Conservation (phyloP, 2,797 vertebrate species). For the Pantherophis alleghaniensis region DNA sequence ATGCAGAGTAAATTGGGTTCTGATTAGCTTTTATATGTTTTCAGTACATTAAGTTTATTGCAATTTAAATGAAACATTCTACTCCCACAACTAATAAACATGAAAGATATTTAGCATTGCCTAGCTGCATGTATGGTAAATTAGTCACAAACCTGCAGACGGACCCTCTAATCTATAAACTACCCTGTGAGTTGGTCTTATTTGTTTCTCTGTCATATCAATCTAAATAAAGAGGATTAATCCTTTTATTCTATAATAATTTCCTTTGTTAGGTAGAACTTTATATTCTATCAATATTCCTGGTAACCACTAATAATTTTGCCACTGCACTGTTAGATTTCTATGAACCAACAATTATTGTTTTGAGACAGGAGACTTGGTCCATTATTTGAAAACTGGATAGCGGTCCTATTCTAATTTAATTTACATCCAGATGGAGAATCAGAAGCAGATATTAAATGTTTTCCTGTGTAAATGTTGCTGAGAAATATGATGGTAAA, state of each 20-base stretch:
- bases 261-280: neutral
- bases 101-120: constrained; percentile 31
- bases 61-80: constrained; percentile 49
- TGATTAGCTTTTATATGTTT: constrained; percentile 31
- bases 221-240: constrained; percentile 9
- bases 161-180: constrained; percentile 21
- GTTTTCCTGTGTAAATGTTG: neutral
- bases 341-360: neutral
- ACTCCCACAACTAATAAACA: constrained; percentile 45
- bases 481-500: neutral
- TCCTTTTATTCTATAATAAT: neutral
- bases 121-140: constrained; percentile 30
- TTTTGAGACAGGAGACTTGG: neutral
- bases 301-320: neutral
- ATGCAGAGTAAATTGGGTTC: constrained; percentile 27
- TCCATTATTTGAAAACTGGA: neutral
- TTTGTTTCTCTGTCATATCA: constrained; percentile 31
- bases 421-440: neutral
- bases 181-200: constrained; percentile 31
- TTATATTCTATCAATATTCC: neutral
- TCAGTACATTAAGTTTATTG: constrained; percentile 46
- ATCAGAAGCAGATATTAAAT: neutral
- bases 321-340: neutral
- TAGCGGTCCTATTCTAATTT: neutral
- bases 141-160: constrained; percentile 14